Base-by-base conservation (phyloP, 2,797 vertebrate genomes). In the Malurus splendens region DNA sequence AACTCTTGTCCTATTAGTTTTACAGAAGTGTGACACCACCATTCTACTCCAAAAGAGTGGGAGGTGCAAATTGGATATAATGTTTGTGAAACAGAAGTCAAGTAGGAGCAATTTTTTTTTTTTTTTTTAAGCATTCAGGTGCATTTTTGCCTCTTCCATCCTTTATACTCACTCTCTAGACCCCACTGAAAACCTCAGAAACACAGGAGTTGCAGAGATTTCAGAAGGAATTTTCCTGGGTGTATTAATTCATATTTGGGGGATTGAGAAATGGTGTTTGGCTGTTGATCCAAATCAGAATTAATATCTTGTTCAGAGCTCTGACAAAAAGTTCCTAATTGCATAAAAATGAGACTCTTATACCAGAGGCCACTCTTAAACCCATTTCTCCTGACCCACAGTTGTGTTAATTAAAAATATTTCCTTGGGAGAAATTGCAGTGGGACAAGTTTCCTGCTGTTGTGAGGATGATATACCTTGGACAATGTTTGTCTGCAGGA, bases 81-180 rank as follows among this genome's bases (percentile, higher is more conserved):
- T 28, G 3, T 47, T 39, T 72, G 14, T 78, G 59, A 75, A 57
- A 74, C 1, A 19, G 18, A 71, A 51, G 24, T 51, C 38, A 82
- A 71, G 9, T 17, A 56, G 20, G 16, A 3, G n/a, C 0, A 2
- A 4, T 5, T 45, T 45, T 45, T 45, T 13, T 23, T 45, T 13
- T 23, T 44, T 44, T 22, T 44, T 44, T 60, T 38, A 9, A 27
- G 1, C 48, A 27, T 48, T 67, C 44, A 30, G 25, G 16, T 52
- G 13, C 23, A 33, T 10, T 4, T 1, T 20, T 82, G 7, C 18
- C 23, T 79, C 16, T 59, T 78, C 9, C 14, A 17, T 48, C 6
- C 4, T 39, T 10, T 41, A 2, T 30, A 5, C 4, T 22, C 7
- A 11, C 3, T 11, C 14, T 54, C 61, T 30, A 41, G 20, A 45